phyloP scores from a whole-genome alignment of 2,113 vertebrate genomes.

The Megaleporinus macrocephalus region DNA sequence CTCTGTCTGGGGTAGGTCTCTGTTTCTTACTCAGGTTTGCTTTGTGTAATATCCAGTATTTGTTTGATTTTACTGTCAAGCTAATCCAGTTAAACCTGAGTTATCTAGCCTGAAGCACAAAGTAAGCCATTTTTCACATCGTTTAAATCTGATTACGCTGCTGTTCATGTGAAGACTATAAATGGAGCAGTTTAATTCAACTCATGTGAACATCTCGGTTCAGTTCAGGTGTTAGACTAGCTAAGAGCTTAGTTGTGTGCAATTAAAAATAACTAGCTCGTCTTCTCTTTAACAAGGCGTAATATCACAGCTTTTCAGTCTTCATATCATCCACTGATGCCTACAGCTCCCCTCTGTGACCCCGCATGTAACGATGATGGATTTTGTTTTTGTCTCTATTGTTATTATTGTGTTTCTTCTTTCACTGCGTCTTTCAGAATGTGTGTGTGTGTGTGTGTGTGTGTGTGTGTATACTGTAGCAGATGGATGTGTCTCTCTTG shows the following conservation, averaged over 20 bases:
- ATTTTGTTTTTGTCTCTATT: constrained; percentile 5
- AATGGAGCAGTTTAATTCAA: no score
- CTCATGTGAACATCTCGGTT: no score
- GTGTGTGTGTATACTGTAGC: constrained; percentile 48
- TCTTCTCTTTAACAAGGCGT: not conserved
- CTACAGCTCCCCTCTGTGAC: not conserved
- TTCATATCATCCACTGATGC: not conserved
- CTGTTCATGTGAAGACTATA: not conserved
- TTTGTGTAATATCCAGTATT: no score
- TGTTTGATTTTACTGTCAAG: no score
- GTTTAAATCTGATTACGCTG: no score
- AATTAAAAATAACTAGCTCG: not conserved
- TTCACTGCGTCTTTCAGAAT: constrained; percentile 27
- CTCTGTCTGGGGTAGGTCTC: no score
- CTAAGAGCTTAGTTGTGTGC: no score
- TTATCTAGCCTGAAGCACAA: no score
- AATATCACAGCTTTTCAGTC: not conserved
- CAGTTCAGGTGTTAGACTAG: no score
- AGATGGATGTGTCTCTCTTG: constrained; percentile 78
- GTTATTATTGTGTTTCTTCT: constrained; percentile 34
- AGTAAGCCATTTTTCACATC: no score
- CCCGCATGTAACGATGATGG: not conserved
- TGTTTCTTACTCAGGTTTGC: no score
- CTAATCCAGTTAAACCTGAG: no score
- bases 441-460: constrained; percentile 41